Evolutionary conservation across 2,797 vertebrate species (phyloP).

Genomic region (Esox masquinongy): DNA sequence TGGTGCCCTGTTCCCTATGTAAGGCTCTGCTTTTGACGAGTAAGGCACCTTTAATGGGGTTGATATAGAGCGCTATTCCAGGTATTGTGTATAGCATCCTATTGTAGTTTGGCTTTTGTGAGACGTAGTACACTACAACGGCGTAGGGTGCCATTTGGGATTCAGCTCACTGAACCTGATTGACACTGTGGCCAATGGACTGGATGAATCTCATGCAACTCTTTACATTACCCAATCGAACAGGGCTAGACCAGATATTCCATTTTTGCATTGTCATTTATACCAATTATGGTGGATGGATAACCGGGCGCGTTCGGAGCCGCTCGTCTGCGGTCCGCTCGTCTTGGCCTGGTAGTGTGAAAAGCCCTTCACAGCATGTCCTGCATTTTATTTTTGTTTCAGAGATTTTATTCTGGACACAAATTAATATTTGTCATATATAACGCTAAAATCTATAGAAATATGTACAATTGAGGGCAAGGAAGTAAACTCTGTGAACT

Average conservation of each 20-base stretch:
- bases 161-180: neutral
- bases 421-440: neutral
- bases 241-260: neutral
- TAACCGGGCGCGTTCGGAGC: neutral
- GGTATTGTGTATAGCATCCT: neutral
- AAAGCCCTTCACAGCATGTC: neutral
- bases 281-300: neutral
- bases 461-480: neutral
- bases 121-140: neutral
- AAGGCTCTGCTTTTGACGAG: neutral
- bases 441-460: neutral
- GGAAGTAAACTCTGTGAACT: neutral
- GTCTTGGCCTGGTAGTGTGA: neutral
- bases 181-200: constrained; percentile 1
- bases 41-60: neutral
- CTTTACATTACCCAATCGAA: neutral
- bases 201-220: neutral
- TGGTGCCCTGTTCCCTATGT: neutral
- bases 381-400: neutral
- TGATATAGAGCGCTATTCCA: neutral
- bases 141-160: neutral
- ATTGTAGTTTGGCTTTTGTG: neutral
- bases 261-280: neutral
- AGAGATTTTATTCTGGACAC: neutral
- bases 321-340: neutral